Percentiles rank a stretch among this genome's conserved stretches.
Conservation (phyloP, 2,113 vertebrate species). For the Promerops cafer region DNA sequence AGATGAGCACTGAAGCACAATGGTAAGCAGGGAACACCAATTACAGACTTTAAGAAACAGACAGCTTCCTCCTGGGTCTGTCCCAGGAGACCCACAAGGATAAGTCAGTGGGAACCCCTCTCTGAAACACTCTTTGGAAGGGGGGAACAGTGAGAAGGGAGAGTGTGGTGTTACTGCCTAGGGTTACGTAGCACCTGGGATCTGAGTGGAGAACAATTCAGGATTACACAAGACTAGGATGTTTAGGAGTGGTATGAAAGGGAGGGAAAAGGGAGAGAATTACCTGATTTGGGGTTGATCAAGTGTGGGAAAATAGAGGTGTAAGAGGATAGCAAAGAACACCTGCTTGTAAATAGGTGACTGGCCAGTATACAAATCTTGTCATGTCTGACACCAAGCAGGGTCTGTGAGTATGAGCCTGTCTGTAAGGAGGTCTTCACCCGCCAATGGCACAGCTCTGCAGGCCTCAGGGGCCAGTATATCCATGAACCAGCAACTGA, state of each 20-base stretch:
- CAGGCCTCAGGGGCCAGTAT: rapidly evolving
- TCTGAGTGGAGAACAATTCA: background rate
- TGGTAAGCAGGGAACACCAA: background rate
- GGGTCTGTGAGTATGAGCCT: background rate
- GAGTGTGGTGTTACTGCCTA: background rate
- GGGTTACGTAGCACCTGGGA: background rate
- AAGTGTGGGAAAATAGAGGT: background rate
- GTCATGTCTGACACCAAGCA: background rate
- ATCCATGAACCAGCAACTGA: background rate
- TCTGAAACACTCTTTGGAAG: background rate
- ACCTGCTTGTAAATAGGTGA: background rate
- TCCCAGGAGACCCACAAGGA: background rate
- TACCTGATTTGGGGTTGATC: background rate
- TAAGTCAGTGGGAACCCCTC: background rate
- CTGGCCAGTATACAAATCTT: background rate
- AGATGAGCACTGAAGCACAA: background rate
- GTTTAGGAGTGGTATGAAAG: background rate
- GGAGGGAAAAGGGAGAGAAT: background rate
- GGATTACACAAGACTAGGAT: background rate
- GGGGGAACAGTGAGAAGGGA: background rate
- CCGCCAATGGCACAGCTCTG: rapidly evolving
- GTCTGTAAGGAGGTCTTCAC: background rate
- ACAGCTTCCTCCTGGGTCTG: background rate
- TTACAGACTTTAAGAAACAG: background rate
- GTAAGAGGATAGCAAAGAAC: background rate